Base-by-base conservation (phyloP, 2,888 invertebrate species). In the Andrena camellia region DNA sequence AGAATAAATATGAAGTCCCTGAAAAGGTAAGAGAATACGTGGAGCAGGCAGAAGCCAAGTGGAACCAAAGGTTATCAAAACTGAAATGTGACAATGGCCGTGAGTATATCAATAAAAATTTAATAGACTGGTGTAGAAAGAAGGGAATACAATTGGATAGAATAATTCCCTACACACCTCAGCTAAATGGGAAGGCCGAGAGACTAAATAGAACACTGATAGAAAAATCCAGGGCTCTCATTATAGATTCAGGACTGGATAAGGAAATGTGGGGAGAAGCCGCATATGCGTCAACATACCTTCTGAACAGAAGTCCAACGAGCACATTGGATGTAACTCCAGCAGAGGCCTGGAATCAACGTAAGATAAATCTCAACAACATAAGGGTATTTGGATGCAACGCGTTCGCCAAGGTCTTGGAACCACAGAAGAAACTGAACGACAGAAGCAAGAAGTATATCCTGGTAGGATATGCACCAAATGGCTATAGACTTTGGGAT, bases 301-400 rank as follows among this genome's bases (percentile, higher is more conserved):
- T 20, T 3, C 7, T 42, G 5, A 70, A 70, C 2, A 57, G 69
- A 2, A 42, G 26, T 4, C 69, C 59, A 26, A 42, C 42, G 2
- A 59, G 0, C 0, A n/a, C 3, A 5, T 2, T 26, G 13, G 17
- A 31, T 0, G 8, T 5, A 2, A 67, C 67, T 3, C 52, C 67
- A n/a, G 50, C 10, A 10, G 52, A 31, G 17, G 20, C 1, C 3
- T 52, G 67, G 67, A 78, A 26, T 76, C 74, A n/a, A 52, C 87
- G 77, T 64, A 90, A 84, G 85, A 17, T 6, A 52, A 81, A 92
- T 75, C 78, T 92, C 31, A 83, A 84, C 29, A 85, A 83, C 42
- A 57, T 93, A 42, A 81, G 86, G 83, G 83, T 90, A 8, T 92
- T 92, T 89, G 91, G 91, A 6, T 64, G 69, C 23, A 60, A 29